These are phyloP conservation scores for Serranus cabrilla DNA, from an alignment of 2,797 vertebrate genomes.

Conservation along the genomic window DNA sequence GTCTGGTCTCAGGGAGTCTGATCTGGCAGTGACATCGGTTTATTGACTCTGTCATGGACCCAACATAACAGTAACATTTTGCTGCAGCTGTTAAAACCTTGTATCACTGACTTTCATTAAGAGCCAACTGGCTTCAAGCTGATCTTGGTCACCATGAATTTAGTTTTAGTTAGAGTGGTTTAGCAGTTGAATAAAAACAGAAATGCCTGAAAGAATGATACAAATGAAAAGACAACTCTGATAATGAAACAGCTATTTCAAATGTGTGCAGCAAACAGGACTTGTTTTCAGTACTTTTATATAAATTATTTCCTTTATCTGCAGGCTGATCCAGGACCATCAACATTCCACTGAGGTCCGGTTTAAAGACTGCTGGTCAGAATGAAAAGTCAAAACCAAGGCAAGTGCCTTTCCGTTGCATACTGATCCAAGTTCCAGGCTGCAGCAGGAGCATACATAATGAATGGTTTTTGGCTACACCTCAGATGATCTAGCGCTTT, in stretches of 20 bases:
- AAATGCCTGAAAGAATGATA: neutral
- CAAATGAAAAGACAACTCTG: neutral
- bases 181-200: neutral
- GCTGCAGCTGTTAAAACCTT: neutral
- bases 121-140: neutral
- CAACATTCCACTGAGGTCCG: constrained; percentile 31
- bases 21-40: neutral
- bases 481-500: constrained; percentile 46
- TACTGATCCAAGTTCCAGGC: constrained; percentile 28
- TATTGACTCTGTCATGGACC: neutral
- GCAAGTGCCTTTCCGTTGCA: constrained; percentile 30
- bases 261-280: neutral
- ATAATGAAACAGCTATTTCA: neutral
- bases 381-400: constrained; percentile 52
- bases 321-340: constrained; percentile 25
- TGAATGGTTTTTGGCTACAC: constrained; percentile 26
- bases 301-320: constrained; percentile 21
- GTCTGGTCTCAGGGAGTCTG: neutral
- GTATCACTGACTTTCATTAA: neutral
- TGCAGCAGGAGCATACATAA: constrained; percentile 48
- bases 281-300: neutral
- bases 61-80: neutral
- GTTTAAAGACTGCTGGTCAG: constrained; percentile 25
- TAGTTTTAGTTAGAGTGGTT: neutral
- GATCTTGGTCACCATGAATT: neutral